Evolutionary conservation across 2,113 vertebrate species (phyloP).

Genomic region (Dicaeum eximium): DNA sequence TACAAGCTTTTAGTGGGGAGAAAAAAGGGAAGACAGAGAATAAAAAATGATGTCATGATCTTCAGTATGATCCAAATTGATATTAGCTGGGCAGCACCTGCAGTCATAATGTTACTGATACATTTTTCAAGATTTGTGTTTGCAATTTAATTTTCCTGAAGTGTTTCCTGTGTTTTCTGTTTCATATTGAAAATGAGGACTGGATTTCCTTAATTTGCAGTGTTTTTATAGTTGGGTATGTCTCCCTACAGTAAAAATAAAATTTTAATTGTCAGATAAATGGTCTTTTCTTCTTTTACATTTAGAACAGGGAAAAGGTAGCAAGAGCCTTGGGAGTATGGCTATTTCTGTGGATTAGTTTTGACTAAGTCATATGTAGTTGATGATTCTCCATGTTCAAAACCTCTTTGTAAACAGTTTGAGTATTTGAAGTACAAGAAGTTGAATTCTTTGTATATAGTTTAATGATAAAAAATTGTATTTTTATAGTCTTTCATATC

Average conservation of each 20-base stretch:
- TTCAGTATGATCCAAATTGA: not conserved
- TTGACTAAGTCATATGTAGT: not conserved
- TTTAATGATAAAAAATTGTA: not conserved
- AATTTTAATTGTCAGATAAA: not conserved
- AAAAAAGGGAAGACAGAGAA: not conserved
- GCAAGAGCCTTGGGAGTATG: not conserved
- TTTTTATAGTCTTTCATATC: not conserved
- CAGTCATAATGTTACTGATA: not conserved
- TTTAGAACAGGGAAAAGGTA: not conserved
- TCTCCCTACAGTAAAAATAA: not conserved
- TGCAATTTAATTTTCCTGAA: not conserved
- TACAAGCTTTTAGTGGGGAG: not conserved
- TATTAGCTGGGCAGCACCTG: not conserved
- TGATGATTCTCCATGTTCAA: not conserved
- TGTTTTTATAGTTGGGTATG: not conserved
- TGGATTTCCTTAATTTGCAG: not conserved
- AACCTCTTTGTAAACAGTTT: not conserved
- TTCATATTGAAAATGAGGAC: not conserved
- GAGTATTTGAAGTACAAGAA: not conserved
- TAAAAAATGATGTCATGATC: not conserved
- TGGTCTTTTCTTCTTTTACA: not conserved
- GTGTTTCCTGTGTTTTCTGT: not conserved
- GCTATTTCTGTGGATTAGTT: not conserved
- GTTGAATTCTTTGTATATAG: not conserved
- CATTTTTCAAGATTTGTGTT: not conserved